Evolutionary conservation across 2,113 vertebrate species (phyloP).

Genomic region (Gobius niger): DNA sequence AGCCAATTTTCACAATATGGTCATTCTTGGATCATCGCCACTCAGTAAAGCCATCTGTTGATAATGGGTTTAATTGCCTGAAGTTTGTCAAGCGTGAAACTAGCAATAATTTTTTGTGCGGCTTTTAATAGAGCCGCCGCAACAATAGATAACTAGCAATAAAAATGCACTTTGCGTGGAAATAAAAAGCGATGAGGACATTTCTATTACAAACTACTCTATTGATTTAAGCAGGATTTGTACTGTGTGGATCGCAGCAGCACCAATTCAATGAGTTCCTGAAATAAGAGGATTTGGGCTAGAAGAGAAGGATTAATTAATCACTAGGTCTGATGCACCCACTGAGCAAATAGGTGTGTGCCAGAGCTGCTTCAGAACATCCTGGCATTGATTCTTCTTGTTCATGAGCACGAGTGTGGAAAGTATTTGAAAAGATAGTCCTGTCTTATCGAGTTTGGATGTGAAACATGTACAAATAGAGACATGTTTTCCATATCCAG

Average conservation of each 20-base stretch:
- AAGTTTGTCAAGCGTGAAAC: slow-evolving; percentile 26
- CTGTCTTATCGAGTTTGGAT: not conserved
- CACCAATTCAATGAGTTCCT: not conserved
- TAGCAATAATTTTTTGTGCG: slow-evolving; percentile 9
- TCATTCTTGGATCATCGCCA: slow-evolving; percentile 9
- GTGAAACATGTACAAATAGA: not conserved
- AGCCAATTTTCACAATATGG: not conserved
- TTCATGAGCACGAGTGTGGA: not conserved
- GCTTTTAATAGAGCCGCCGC: not conserved
- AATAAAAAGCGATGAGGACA: not conserved
- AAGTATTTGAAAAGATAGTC: not conserved
- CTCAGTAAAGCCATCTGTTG: not conserved
- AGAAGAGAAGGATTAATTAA: slow-evolving; percentile 3
- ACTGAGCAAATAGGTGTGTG: not conserved
- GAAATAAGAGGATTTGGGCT: slow-evolving; percentile 1
- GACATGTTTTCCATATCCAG: too few species aligned
- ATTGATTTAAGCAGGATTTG: not conserved
- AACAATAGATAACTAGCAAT: not conserved
- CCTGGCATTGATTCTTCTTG: slow-evolving; percentile 2
- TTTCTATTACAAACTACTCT: slow-evolving; percentile 1
- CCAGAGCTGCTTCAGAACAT: slow-evolving; percentile 2
- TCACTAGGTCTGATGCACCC: slow-evolving; percentile 2
- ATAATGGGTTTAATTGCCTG: slow-evolving; percentile 8
- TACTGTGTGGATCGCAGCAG: not conserved
- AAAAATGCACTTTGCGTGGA: not conserved